Percentiles rank a stretch among this genome's conserved stretches.
phyloP scores from a whole-genome alignment of 1,140 invertebrate genomes.

The Tribolium madens region DNA sequence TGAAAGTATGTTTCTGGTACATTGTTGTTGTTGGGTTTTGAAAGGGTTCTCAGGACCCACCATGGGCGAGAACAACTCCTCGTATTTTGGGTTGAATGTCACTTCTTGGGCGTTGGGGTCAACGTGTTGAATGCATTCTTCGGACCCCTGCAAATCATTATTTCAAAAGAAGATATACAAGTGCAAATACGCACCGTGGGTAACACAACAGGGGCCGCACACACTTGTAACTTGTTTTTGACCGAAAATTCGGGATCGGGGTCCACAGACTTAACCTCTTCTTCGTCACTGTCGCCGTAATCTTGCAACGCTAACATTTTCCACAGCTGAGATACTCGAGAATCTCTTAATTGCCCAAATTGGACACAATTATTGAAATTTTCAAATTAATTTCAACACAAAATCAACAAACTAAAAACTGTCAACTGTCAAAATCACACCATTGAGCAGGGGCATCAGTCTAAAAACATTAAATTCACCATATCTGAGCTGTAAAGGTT shows the following conservation, averaged over 20 bases:
- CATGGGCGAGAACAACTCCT: conserved; percentile 93
- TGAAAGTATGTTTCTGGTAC: conserved; percentile 90
- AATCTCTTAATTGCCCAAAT: not conserved
- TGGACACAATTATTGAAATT: not conserved
- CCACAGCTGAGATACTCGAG: not conserved
- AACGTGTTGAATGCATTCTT: conserved; percentile 72
- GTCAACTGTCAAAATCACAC: not conserved
- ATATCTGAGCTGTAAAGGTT: too few species aligned
- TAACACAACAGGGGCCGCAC: conserved; percentile 83
- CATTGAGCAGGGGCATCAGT: too few species aligned
- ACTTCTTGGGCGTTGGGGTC: conserved; percentile 85
- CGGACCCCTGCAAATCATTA: conserved; percentile 66
- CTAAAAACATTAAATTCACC: too few species aligned
- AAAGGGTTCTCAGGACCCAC: conserved; percentile 93
- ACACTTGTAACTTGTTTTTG: conserved; percentile 74
- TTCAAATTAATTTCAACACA: not conserved
- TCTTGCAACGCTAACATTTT: not conserved
- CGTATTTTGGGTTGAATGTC: conserved; percentile 93
- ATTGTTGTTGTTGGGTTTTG: conserved; percentile 88
- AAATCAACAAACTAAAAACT: not conserved
- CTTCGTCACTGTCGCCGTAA: conserved; percentile 39
- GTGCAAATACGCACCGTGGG: conserved; percentile 74
- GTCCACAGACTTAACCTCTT: not conserved
- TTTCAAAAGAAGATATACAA: not conserved
- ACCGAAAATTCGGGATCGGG: conserved; percentile 62